A percentile compares a stretch with the other conserved stretches of the same genome.
Evolutionary conservation across 2,113 vertebrate genomes (phyloP).

Genomic region (Bucco capensis): DNA sequence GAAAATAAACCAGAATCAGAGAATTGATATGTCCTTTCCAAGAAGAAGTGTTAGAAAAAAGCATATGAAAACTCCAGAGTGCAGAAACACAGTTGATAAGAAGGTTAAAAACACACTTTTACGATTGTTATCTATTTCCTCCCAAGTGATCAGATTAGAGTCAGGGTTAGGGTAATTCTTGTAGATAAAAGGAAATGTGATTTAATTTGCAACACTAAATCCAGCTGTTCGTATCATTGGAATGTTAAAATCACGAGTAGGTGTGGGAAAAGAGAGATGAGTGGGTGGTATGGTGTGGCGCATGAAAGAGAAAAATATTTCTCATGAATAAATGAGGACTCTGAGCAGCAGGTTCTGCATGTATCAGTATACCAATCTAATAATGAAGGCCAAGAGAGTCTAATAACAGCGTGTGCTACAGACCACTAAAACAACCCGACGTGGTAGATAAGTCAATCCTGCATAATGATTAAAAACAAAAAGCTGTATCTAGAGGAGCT

Average conservation of each 20-base stretch:
- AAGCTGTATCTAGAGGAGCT: not conserved
- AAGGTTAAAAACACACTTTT: not conserved
- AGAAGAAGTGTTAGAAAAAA: not conserved
- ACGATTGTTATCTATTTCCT: not conserved
- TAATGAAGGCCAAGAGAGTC: not conserved
- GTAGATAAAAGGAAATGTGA: not conserved
- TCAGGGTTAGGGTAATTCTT: not conserved
- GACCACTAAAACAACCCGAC: not conserved
- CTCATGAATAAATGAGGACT: not conserved
- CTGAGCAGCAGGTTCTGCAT: not conserved
- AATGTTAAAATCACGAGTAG: not conserved
- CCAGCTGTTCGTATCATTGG: not conserved
- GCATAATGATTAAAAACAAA: not conserved
- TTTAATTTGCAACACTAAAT: not conserved
- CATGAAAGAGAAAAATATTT: not conserved
- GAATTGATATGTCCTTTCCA: not conserved
- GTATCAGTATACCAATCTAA: accelerated
- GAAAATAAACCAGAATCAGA: not conserved
- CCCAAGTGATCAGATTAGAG: not conserved
- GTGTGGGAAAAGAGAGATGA: not conserved
- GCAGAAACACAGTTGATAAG: not conserved
- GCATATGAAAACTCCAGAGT: not conserved
- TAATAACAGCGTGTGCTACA: not conserved
- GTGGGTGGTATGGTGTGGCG: not conserved
- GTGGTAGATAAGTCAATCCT: not conserved